Evolutionary conservation across 2,113 vertebrate species (phyloP).

Genomic region (human (Homo sapiens)): DNA sequence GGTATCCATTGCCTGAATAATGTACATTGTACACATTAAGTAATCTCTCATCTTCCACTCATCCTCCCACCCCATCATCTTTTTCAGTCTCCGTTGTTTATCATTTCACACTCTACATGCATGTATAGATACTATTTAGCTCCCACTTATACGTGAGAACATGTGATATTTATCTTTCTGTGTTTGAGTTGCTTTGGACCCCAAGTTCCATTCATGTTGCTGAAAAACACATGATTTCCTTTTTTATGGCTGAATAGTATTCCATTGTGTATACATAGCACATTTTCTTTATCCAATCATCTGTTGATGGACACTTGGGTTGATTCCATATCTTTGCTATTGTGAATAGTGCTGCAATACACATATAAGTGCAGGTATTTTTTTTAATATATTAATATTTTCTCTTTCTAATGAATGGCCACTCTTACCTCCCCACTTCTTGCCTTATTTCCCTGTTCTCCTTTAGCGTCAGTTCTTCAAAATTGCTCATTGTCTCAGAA

Average conservation of each 20-base stretch:
- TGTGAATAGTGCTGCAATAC: background rate
- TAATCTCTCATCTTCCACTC: background rate
- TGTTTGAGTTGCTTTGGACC: background rate
- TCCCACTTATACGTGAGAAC: background rate
- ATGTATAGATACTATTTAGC: background rate
- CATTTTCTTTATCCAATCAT: background rate
- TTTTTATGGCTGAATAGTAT: background rate
- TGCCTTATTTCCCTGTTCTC: background rate
- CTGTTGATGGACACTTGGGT: background rate
- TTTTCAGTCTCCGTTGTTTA: background rate
- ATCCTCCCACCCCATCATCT: background rate
- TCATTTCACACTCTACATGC: background rate
- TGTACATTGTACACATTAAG: background rate
- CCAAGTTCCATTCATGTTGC: background rate
- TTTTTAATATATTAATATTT: background rate
- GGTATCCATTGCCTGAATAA: background rate
- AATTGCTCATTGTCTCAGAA: background rate
- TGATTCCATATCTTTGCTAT: background rate
- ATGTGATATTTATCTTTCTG: background rate
- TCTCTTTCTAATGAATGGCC: background rate
- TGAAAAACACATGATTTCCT: background rate
- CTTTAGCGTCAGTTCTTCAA: background rate
- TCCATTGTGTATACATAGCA: background rate
- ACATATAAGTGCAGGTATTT: background rate
- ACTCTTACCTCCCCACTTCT: background rate